These are phyloP conservation scores for Megalops atlanticus DNA, from an alignment of 2,113 vertebrate genomes.

Conservation along the genomic window DNA sequence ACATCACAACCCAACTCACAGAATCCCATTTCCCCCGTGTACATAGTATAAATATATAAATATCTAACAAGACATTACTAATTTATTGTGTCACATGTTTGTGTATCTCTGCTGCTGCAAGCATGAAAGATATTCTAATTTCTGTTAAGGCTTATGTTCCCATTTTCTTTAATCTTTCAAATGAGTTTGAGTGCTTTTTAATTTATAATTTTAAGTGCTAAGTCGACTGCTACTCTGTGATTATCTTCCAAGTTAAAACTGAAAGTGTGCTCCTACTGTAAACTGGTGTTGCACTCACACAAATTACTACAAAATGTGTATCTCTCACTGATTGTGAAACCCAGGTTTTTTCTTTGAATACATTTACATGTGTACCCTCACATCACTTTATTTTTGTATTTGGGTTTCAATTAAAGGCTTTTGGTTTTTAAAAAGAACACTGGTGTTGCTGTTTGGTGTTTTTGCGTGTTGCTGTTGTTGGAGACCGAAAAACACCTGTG, in stretches of 20 bases:
- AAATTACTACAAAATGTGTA: slow-evolving; percentile 4
- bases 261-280: slow-evolving; percentile 18
- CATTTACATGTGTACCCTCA: slow-evolving; percentile 48
- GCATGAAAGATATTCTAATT: slow-evolving; percentile 70
- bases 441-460: slow-evolving; percentile 39
- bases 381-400: slow-evolving; percentile 65
- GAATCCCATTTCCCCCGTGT: slow-evolving; percentile 53
- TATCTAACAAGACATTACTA: slow-evolving; percentile 64
- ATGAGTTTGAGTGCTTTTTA: slow-evolving; percentile 65
- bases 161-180: slow-evolving; percentile 30
- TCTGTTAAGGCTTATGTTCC: slow-evolving; percentile 43
- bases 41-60: slow-evolving; percentile 80
- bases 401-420: slow-evolving; percentile 74
- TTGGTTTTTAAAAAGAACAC: slow-evolving; percentile 61
- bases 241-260: slow-evolving; percentile 3
- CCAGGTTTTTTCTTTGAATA: slow-evolving; percentile 41
- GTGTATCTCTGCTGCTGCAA: slow-evolving; percentile 65
- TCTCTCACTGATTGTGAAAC: slow-evolving; percentile 52
- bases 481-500: background rate
- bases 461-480: slow-evolving; percentile 8
- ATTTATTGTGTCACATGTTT: slow-evolving; percentile 72
- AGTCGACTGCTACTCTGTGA: background rate
- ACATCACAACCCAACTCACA: slow-evolving; percentile 51
- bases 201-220: slow-evolving; percentile 53
- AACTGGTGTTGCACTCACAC: background rate